Evolutionary conservation across 2,113 vertebrate genomes (phyloP), one percentile per base, ranked within the genome.

Genomic region (Petromus typicus): DNA sequence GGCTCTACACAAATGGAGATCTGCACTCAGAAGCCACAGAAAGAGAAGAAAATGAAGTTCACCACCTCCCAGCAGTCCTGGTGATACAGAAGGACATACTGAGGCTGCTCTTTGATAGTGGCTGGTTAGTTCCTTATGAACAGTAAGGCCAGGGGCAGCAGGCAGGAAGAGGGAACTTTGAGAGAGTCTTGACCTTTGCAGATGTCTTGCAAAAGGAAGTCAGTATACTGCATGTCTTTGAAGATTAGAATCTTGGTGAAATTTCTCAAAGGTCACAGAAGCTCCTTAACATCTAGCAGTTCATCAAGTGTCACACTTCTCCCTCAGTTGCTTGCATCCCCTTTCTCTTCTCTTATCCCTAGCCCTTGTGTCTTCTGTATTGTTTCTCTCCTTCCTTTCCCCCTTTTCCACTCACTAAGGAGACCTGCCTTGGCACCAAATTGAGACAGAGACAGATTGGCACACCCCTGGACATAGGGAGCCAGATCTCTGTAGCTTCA

Each of bases 1-100:
- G 95, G 89, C 96, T 98, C 97, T 95, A 85, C 91, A 98, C 96
- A 98, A 96, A 97, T 96, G 82, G 90, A 95, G 79, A 97, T 94
- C 73, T 90, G 80, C 75, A 57, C 95, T 97, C 95, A 97, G 97
- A 98, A 97, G 95, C 94, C 96, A 93, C 63, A 96, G 96, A 96
- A 96, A 95, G 40, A 83, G 97, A 97, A 98, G 92, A 97, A 98
- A 94, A 96, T 86, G 93, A 97, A 98, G 97, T 98, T 98, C 87
- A 80, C 85, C 93, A 95, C 97, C 97, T 97, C 96, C 97, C 96
- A 97, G 95, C 96, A 90, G 94, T 96, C 71, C 57, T 91, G 85
- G 97, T 75, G 92, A 91, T 96, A 89, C 79, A 54, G 94, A 93
- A 96, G 96, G 76, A 48, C 51, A n/a, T 30, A 67, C 83, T 64